Percentiles rank a stretch among this genome's conserved stretches.
Evolutionary conservation across 1,140 invertebrate species (phyloP).

Genomic region (Latrodectus geometricus): DNA sequence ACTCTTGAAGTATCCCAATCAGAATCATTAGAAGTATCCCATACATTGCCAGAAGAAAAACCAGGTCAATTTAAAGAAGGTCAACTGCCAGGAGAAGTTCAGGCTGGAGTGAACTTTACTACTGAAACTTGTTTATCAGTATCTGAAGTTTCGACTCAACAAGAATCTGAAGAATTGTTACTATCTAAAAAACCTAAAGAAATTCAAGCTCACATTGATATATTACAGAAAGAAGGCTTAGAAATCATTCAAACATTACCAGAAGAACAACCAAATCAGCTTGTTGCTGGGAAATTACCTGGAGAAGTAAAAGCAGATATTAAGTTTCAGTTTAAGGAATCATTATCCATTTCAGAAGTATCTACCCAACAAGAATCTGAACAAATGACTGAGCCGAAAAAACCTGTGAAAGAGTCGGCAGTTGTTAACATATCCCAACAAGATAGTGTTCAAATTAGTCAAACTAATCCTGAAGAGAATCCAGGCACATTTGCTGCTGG

Average conservation of each 20-base stretch:
- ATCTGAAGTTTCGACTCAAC: slow-evolving; percentile 49
- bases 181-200: slow-evolving; percentile 30
- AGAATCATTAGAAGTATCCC: slow-evolving; percentile 70
- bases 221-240: slow-evolving; percentile 43
- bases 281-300: slow-evolving; percentile 41
- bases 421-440: slow-evolving; percentile 28
- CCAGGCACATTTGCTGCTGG: slow-evolving; percentile 56
- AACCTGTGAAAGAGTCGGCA: slow-evolving; percentile 17
- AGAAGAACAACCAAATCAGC: slow-evolving; percentile 43
- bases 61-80: slow-evolving; percentile 79
- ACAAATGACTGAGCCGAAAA: slow-evolving; percentile 24
- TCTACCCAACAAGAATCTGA: slow-evolving; percentile 38
- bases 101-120: slow-evolving; percentile 50
- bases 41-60: slow-evolving; percentile 76
- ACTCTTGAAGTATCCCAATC: slow-evolving; percentile 27
- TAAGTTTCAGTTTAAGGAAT: slow-evolving; percentile 44
- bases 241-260: slow-evolving; percentile 53
- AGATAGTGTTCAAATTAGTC: slow-evolving; percentile 35
- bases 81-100: slow-evolving; percentile 42
- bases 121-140: slow-evolving; percentile 57
- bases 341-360: slow-evolving; percentile 58
- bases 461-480: slow-evolving; percentile 45
- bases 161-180: slow-evolving; percentile 38
- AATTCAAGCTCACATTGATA: slow-evolving; percentile 36
- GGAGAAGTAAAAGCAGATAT: slow-evolving; percentile 43